These are phyloP conservation scores for Tinea trinotella DNA, from an alignment of 2,888 invertebrate genomes.

Conservation along the genomic window DNA sequence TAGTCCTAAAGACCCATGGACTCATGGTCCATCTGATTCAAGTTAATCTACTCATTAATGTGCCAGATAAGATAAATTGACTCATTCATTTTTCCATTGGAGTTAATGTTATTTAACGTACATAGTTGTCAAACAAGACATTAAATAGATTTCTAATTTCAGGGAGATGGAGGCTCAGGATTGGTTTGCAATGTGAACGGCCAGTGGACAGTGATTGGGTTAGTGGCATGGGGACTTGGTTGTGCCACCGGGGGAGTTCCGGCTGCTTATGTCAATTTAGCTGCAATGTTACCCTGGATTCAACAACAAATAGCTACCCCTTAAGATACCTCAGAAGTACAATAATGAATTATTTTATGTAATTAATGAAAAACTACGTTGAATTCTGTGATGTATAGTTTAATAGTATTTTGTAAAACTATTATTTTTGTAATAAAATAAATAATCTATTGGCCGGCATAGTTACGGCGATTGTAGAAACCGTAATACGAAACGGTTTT, in stretches of 20 bases:
- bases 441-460: too few species aligned
- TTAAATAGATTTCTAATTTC: constrained; percentile 25
- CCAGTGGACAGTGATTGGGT: constrained; percentile 75
- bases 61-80: too few species aligned
- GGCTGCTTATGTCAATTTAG: constrained; percentile 84
- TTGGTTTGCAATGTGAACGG: constrained; percentile 75
- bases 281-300: constrained; percentile 78
- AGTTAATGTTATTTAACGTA: too few species aligned
- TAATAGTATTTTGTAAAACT: background rate
- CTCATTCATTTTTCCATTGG: too few species aligned
- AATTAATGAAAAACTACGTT: background rate
- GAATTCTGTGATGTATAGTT: background rate
- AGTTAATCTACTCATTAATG: too few species aligned
- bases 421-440: background rate
- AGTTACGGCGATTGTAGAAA: too few species aligned
- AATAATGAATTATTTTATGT: background rate
- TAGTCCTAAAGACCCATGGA: too few species aligned
- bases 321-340: constrained; percentile 24
- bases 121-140: background rate
- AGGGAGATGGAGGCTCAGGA: constrained; percentile 84
- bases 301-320: constrained; percentile 57
- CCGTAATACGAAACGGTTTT: too few species aligned
- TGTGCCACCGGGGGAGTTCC: constrained; percentile 80
- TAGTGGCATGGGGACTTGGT: constrained; percentile 83
- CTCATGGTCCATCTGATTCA: too few species aligned